Evolutionary conservation across 1,140 invertebrate species (phyloP), one percentile per base, ranked within the genome.

Genomic region (Macrobrachium rosenbergii): DNA sequence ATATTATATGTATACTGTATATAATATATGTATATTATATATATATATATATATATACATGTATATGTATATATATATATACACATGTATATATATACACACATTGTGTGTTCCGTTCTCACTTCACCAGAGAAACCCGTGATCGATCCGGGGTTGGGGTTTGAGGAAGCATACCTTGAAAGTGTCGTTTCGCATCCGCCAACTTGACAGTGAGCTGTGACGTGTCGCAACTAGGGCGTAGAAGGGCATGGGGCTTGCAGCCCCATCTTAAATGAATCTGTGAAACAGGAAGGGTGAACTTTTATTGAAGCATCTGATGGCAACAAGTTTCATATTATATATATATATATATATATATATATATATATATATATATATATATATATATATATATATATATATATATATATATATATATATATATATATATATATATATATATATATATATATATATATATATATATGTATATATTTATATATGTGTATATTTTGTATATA

Each of bases 261-360:
- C n/a, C n/a, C n/a, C n/a, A n/a, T n/a, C n/a, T n/a, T n/a, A n/a
- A n/a, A n/a, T n/a, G n/a, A n/a, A n/a, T n/a, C n/a, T n/a, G n/a
- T n/a, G n/a, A n/a, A n/a, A n/a, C n/a, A n/a, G n/a, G n/a, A n/a
- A n/a, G n/a, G n/a, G n/a, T n/a, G n/a, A n/a, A n/a, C n/a, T n/a
- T n/a, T n/a, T n/a, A n/a, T n/a, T n/a, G n/a, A n/a, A n/a, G n/a
- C n/a, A n/a, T n/a, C n/a, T n/a, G n/a, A n/a, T n/a, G n/a, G n/a
- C n/a, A n/a, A n/a, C n/a, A n/a, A n/a, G n/a, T n/a, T n/a, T n/a
- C n/a, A n/a, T n/a, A n/a, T n/a, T 28, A 67, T 28, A 67, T 28
- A 67, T 19, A 67, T 28, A 67, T 28, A 67, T 67, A 67, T 67
- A 67, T 67, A 67, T 67, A 19, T 67, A 67, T n/a, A 17, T 67